Percentiles rank a stretch among this genome's conserved stretches.
Conservation (phyloP, 2,113 vertebrate genomes). For the Mustelus asterias region DNA sequence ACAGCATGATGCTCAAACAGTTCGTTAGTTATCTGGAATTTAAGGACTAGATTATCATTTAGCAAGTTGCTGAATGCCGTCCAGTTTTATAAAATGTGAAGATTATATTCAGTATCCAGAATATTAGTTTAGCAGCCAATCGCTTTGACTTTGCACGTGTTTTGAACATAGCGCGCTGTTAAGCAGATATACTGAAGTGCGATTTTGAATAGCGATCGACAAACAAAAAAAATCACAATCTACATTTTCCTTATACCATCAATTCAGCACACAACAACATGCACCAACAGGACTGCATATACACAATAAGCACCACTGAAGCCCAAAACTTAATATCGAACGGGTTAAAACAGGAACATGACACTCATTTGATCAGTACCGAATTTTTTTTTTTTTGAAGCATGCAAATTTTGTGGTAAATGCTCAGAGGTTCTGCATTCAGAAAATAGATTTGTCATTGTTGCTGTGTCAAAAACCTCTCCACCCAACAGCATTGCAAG, state of each 20-base stretch:
- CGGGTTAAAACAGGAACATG: not conserved
- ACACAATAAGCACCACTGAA: not conserved
- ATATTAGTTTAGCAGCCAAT: not conserved
- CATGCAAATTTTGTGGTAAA: not conserved
- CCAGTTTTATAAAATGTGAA: not conserved
- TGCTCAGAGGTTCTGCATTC: not conserved
- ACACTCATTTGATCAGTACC: not conserved
- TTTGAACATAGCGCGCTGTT: not conserved
- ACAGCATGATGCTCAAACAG: not conserved
- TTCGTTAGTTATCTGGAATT: not conserved
- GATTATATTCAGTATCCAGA: not conserved
- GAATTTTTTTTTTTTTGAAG: not conserved
- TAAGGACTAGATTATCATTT: not conserved
- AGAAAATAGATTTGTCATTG: not conserved
- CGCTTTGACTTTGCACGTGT: not conserved
- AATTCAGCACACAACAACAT: not conserved
- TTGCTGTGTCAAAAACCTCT: not conserved
- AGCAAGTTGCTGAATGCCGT: not conserved
- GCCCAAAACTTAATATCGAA: not conserved
- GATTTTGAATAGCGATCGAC: not conserved
- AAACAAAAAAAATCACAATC: not conserved
- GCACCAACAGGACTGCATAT: not conserved
- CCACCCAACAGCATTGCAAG: not conserved
- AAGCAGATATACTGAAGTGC: not conserved
- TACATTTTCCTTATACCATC: not conserved